phyloP scores from a whole-genome alignment of 2,888 invertebrate genomes.

The Leptura quadrifasciata region DNA sequence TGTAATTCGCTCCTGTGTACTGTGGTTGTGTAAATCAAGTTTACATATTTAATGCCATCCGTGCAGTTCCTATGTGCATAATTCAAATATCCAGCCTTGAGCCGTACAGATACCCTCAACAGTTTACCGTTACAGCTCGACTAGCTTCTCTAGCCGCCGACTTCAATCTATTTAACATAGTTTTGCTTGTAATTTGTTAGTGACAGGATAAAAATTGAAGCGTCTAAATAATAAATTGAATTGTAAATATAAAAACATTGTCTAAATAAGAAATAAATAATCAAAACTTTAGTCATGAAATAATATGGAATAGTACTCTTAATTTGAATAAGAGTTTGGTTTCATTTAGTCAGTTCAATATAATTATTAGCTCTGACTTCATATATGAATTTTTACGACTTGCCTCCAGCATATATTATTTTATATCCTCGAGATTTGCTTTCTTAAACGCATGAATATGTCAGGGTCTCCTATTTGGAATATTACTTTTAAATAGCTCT shows the following conservation, averaged over 20 bases:
- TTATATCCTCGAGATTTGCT: too few species aligned
- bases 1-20: constrained; percentile 54
- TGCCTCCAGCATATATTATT: too few species aligned
- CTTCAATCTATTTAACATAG: neutral
- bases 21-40: constrained; percentile 64
- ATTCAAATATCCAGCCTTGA: constrained; percentile 54
- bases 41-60: constrained; percentile 56
- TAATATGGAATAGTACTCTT: neutral
- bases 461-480: too few species aligned
- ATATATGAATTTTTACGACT: too few species aligned
- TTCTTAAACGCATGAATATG: too few species aligned
- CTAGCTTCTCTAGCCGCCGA: neutral
- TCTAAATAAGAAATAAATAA: too few species aligned
- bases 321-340: too few species aligned
- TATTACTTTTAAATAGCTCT: too few species aligned
- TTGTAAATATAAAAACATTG: too few species aligned
- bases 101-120: constrained; percentile 43
- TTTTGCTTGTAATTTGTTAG: neutral
- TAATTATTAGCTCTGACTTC: too few species aligned
- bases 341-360: too few species aligned
- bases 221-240: neutral
- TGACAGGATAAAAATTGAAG: neutral
- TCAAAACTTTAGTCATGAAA: too few species aligned
- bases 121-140: constrained; percentile 10
- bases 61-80: constrained; percentile 58